Evolutionary conservation across 2,888 invertebrate species (phyloP).

Genomic region (Schizaphis graminum): DNA sequence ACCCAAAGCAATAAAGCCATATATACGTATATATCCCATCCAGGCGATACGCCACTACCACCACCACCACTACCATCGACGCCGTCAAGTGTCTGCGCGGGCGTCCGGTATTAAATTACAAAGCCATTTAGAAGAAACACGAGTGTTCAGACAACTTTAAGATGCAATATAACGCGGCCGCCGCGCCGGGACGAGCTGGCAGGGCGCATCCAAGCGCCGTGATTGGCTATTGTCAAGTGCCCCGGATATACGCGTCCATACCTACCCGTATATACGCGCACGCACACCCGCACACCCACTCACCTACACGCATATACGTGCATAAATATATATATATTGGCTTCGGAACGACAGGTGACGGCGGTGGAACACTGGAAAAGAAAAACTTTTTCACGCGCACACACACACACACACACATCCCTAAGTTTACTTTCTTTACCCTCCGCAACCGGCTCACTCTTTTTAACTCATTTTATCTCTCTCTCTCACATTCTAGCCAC

Average conservation of each 20-base stretch:
- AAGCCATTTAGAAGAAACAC: conserved; percentile 55
- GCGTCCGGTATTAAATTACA: conserved; percentile 56
- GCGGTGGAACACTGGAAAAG: neutral
- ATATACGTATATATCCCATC: neutral
- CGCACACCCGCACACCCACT: neutral
- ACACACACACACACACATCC: neutral
- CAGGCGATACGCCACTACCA: neutral
- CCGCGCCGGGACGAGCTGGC: neutral
- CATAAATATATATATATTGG: neutral
- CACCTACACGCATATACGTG: neutral
- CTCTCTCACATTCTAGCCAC: neutral
- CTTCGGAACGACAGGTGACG: neutral
- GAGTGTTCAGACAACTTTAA: conserved; percentile 52
- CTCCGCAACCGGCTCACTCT: too few relatives aligned
- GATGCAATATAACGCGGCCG: conserved; percentile 48
- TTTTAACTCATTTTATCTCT: neutral
- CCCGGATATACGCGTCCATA: neutral
- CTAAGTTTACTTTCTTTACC: too few relatives aligned
- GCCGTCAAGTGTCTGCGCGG: conserved; percentile 40
- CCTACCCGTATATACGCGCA: neutral
- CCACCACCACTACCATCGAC: neutral
- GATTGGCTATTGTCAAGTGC: conserved; percentile 58
- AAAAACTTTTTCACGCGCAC: conserved; percentile 18
- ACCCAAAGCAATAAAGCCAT: conserved; percentile 45
- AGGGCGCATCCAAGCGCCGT: neutral